A percentile compares a stretch with the other conserved stretches of the same genome.
Conservation (phyloP, 1,140 invertebrate species). For the Euura lappo region DNA sequence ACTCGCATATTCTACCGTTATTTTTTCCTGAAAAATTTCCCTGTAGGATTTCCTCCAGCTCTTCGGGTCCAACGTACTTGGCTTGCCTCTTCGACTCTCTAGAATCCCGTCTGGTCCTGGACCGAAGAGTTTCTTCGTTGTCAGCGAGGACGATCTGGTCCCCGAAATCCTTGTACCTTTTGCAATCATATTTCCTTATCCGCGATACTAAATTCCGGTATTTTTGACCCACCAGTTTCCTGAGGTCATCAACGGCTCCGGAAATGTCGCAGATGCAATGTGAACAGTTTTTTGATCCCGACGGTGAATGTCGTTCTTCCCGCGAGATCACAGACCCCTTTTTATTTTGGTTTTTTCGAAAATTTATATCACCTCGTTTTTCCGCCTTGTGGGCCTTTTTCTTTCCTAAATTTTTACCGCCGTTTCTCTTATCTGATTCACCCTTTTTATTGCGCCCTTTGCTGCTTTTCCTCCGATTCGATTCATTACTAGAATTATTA, state of each 20-base stretch:
- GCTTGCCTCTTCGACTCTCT: constrained; percentile 36
- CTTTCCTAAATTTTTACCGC: constrained; percentile 21
- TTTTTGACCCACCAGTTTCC: constrained; percentile 30
- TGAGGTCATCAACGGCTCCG: constrained; percentile 32
- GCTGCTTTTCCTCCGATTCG: no score
- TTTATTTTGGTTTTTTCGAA: constrained; percentile 14
- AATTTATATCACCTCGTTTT: constrained; percentile 11
- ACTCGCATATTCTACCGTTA: constrained; percentile 11
- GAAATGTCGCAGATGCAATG: constrained; percentile 43
- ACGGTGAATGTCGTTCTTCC: constrained; percentile 8
- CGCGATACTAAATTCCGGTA: constrained; percentile 33
- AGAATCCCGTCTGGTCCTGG: constrained; percentile 32
- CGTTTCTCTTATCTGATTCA: not conserved
- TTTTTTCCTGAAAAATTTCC: constrained; percentile 23
- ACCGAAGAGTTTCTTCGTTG: constrained; percentile 22
- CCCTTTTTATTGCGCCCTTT: not conserved
- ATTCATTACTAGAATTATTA: no score
- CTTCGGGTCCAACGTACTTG: constrained; percentile 40
- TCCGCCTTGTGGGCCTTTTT: constrained; percentile 24
- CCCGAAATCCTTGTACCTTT: constrained; percentile 37
- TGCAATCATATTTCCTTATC: constrained; percentile 40
- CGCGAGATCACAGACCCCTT: constrained; percentile 10
- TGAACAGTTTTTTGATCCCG: constrained; percentile 27
- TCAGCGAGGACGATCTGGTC: constrained; percentile 38
- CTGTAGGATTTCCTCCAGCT: constrained; percentile 36